Evolutionary conservation across 2,113 vertebrate genomes (phyloP).

Genomic region (Alethe diademata): DNA sequence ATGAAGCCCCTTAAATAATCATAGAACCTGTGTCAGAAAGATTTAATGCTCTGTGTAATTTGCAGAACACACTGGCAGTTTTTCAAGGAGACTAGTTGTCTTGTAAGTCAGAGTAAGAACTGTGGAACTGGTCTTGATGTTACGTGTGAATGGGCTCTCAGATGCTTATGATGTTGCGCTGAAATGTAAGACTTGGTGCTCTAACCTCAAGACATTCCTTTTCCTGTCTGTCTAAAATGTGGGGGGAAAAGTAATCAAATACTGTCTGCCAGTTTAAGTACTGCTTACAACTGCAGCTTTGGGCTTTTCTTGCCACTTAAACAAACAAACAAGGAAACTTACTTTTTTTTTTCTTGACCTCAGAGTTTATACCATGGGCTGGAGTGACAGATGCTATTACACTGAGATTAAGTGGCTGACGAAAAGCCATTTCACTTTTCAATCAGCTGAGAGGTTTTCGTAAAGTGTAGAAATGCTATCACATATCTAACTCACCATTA

Average conservation of each 20-base stretch:
- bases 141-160: not conserved
- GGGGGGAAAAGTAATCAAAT: not conserved
- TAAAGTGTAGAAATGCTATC: not conserved
- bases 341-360: not conserved
- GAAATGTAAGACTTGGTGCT: not conserved
- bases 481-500: not conserved
- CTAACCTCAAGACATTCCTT: not conserved
- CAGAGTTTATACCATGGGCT: not conserved
- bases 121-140: not conserved
- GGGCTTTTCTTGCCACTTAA: not conserved
- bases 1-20: not conserved
- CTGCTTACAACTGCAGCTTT: not conserved
- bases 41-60: not conserved
- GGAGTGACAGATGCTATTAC: not conserved
- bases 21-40: not conserved
- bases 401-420: not conserved
- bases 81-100: not conserved
- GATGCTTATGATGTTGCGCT: not conserved
- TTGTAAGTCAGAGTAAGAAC: not conserved
- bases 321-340: not conserved
- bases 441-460: not conserved
- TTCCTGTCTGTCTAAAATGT: not conserved
- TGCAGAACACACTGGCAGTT: not conserved
- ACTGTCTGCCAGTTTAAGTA: not conserved
- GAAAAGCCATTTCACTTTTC: not conserved